A percentile compares a stretch with the other conserved stretches of the same genome.
Conservation (phyloP, 2,888 invertebrate species). For the Napeogenes sylphis region DNA sequence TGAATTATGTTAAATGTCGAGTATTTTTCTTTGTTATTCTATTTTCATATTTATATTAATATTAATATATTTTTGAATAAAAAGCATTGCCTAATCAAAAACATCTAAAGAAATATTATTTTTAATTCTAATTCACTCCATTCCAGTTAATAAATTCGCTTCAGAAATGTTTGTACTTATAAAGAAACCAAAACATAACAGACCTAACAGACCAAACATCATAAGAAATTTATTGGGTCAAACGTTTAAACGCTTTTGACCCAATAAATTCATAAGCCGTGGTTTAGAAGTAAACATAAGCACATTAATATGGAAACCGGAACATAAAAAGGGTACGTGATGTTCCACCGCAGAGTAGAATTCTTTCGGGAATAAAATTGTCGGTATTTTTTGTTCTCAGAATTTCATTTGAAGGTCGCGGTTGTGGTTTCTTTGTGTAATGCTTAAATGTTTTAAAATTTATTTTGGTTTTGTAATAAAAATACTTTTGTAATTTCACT, state of each 20-base stretch:
- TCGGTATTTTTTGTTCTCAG: constrained; percentile 5
- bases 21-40: no score
- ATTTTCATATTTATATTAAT: no score
- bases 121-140: no score
- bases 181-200: neutral
- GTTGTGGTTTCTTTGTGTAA: constrained; percentile 7
- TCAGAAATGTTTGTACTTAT: neutral
- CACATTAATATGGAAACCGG: constrained; percentile 11
- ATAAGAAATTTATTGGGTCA: constrained; percentile 23
- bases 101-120: no score
- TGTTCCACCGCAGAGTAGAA: constrained; percentile 25
- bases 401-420: constrained; percentile 7
- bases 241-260: constrained; percentile 17
- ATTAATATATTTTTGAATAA: no score
- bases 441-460: constrained; percentile 1
- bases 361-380: constrained; percentile 3
- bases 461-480: constrained; percentile 1
- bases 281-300: constrained; percentile 19
- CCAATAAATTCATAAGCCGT: constrained; percentile 28
- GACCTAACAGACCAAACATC: constrained; percentile 20
- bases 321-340: constrained; percentile 44
- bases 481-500: neutral
- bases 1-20: no score
- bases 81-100: no score
- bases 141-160: no score